Conservation (phyloP, 2,888 invertebrate genomes). For the Artemia sp. region DNA sequence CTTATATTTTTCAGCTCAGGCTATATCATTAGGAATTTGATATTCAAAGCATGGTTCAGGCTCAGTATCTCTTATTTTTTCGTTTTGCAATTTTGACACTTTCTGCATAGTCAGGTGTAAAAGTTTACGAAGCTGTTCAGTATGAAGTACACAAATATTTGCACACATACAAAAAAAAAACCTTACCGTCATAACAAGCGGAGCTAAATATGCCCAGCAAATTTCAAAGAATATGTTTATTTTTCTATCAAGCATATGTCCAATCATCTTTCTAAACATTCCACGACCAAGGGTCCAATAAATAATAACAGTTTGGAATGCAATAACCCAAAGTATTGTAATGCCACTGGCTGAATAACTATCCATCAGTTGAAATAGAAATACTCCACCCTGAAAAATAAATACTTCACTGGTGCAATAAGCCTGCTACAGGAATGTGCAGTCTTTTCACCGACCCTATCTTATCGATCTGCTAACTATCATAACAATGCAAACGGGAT, state of each 20-base stretch:
- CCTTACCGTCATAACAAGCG: constrained; percentile 43
- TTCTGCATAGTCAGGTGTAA: too few relatives aligned
- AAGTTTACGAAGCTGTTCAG: too few relatives aligned
- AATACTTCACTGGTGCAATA: background rate
- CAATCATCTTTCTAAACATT: constrained; percentile 35
- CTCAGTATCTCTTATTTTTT: too few relatives aligned
- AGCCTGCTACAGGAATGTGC: too few relatives aligned
- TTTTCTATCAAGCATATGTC: constrained; percentile 43
- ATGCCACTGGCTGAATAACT: constrained; percentile 44
- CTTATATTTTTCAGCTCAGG: too few relatives aligned
- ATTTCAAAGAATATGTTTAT: constrained; percentile 40
- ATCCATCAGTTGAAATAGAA: constrained; percentile 37
- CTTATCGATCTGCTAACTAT: too few relatives aligned
- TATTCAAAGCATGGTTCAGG: too few relatives aligned
- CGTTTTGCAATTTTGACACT: too few relatives aligned
- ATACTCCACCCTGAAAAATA: constrained; percentile 34
- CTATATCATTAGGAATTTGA: too few relatives aligned
- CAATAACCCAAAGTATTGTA: constrained; percentile 43
- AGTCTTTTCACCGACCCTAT: too few relatives aligned
- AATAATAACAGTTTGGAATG: constrained; percentile 43
- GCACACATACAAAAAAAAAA: background rate
- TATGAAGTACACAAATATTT: too few relatives aligned
- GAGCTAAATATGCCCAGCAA: constrained; percentile 44
- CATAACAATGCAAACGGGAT: too few relatives aligned
- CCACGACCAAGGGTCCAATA: constrained; percentile 42